Evolutionary conservation across 1,140 invertebrate genomes (phyloP), one percentile per base, ranked within the genome.

Genomic region (Ips typographus): DNA sequence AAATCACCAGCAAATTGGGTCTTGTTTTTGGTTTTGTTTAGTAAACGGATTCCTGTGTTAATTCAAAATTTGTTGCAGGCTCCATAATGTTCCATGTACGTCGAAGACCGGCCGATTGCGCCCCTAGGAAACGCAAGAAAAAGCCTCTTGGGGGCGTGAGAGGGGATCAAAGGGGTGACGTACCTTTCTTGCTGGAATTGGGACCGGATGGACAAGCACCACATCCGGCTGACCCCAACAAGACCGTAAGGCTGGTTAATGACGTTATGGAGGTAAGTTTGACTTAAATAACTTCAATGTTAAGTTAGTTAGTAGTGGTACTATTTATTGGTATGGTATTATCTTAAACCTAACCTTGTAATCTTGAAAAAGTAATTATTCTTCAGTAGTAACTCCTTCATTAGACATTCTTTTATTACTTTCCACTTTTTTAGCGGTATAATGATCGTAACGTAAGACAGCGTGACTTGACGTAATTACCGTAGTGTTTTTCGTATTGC

Each of bases 81-180:
- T 94, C 93, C 60, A 93, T 97, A 76, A 96, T 95, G 91, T 97
- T 97, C 78, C 94, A 96, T 81, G 94, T 96, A 78, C 85, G 93
- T 71, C 86, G 93, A 77, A 85, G 93, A 75, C 94, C 94, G 57
- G 91, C 92, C 5, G 94, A 96, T 81, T 90, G 91, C 73, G 92
- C 94, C 78, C 93, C 92, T 7, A 84, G 94, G 61, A 92, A 94
- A 76, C 85, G 93, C 22, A 96, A 96, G 87, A 96, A 96, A 85
- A 95, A 96, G 82, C 90, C 90, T 1, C 82, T 82, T 77, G 83
- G 86, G 71, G 84, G 77, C 77, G 84, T 72, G 64, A 79, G 49
- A 79, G 83, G 77, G 75, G 74, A 75, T 40, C 52, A 74, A 4
- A 71, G 81, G 78, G 81, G 78, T 77, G 76, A 85, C 80, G 76